A percentile compares a stretch with the other conserved stretches of the same genome.
phyloP scores from a whole-genome alignment of 2,888 invertebrate species.

The Drosophila anceps region DNA sequence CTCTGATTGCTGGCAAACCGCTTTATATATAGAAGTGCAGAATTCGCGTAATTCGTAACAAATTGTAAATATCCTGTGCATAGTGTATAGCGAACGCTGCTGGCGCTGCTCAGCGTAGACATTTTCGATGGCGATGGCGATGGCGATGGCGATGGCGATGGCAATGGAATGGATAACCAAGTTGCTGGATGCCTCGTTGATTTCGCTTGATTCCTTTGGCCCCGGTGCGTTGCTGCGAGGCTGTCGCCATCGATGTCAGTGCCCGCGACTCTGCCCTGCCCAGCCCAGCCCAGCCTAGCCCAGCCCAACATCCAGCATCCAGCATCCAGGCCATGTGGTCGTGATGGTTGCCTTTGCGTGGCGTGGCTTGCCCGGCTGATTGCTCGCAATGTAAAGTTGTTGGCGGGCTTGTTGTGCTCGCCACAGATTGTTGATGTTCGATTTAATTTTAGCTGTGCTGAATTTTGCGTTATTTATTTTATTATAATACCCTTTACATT shows the following conservation, averaged over 20 bases:
- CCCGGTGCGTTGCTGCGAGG: constrained; percentile 29
- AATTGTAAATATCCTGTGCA: constrained; percentile 3
- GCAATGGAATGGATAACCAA: constrained; percentile 73
- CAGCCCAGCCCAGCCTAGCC: too few species aligned
- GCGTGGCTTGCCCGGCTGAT: constrained; percentile 27
- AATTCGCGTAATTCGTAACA: not conserved
- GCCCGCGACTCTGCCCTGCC: not conserved
- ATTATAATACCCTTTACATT: constrained; percentile 80
- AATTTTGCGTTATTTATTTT: constrained; percentile 80
- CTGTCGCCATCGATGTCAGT: constrained; percentile 6
- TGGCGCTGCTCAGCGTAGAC: constrained; percentile 49
- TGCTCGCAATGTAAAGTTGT: constrained; percentile 35
- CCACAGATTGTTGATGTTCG: constrained; percentile 78
- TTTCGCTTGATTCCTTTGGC: constrained; percentile 69
- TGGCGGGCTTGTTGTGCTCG: constrained; percentile 42
- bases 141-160: constrained; percentile 1
- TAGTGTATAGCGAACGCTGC: constrained; percentile 46
- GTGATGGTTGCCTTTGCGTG: constrained; percentile 21
- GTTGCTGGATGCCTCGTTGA: constrained; percentile 74
- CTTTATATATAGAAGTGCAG: not conserved
- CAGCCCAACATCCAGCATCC: too few species aligned
- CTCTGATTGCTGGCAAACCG: constrained; percentile 6
- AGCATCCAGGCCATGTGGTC: constrained; percentile 15
- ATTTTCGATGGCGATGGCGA: not conserved
- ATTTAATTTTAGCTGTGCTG: constrained; percentile 76